Conservation (phyloP, 2,113 vertebrate species). For the Falco punctatus region DNA sequence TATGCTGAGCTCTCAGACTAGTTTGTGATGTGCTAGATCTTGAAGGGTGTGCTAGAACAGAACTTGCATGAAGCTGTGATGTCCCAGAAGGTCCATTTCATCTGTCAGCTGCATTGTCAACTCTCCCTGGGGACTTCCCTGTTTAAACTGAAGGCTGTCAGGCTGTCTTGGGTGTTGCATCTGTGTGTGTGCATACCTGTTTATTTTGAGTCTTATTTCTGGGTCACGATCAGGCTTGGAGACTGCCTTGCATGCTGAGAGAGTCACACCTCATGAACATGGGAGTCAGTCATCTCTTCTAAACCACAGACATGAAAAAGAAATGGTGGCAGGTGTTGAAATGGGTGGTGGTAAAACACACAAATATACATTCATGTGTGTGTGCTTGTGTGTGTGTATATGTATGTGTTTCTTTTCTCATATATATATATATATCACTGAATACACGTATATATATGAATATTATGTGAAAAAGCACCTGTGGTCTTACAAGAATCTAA, state of each 20-base stretch:
- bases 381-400: background rate
- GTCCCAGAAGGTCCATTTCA: background rate
- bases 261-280: background rate
- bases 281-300: background rate
- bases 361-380: background rate
- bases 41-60: background rate
- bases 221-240: background rate
- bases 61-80: background rate
- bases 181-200: background rate
- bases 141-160: background rate
- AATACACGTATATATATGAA: background rate
- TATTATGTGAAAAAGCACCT: background rate
- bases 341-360: background rate
- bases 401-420: background rate
- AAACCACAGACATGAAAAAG: background rate
- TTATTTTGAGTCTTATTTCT: conserved; percentile 5
- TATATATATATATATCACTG: background rate
- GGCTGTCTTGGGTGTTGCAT: background rate
- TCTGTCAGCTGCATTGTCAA: fast-evolving
- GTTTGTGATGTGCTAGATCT: background rate
- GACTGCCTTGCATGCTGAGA: background rate
- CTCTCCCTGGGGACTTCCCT: background rate
- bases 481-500: background rate
- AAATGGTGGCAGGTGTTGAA: background rate
- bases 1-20: background rate